A percentile compares a stretch with the other conserved stretches of the same genome.
phyloP scores from a whole-genome alignment of 2,888 invertebrate species.

The Microctonus hyperodae region DNA sequence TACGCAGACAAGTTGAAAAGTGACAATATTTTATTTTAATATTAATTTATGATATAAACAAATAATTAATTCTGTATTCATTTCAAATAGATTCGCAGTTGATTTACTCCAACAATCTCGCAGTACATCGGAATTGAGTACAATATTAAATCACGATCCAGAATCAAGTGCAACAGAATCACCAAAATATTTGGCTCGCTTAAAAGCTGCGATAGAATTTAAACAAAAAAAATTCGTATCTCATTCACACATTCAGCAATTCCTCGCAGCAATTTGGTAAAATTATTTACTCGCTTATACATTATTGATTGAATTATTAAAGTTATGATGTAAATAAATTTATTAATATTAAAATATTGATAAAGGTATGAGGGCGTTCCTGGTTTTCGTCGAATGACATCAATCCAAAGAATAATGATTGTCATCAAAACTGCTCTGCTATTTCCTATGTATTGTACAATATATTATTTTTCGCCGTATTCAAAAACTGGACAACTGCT shows the following conservation, averaged over 20 bases:
- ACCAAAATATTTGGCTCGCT: slow-evolving; percentile 69
- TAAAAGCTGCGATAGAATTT: slow-evolving; percentile 90
- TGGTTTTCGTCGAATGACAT: slow-evolving; percentile 85
- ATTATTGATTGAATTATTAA: too few relatives aligned
- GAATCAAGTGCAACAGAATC: slow-evolving; percentile 70
- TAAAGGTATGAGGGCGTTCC: slow-evolving; percentile 86
- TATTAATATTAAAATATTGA: too few relatives aligned
- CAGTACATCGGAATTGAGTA: slow-evolving; percentile 91
- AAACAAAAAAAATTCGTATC: slow-evolving; percentile 97
- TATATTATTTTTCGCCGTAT: slow-evolving; percentile 87
- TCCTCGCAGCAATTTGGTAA: slow-evolving; percentile 86
- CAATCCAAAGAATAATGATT: slow-evolving; percentile 76
- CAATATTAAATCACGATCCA: slow-evolving; percentile 91
- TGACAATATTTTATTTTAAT: too few relatives aligned
- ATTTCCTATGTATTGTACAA: slow-evolving; percentile 86
- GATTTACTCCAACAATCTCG: slow-evolving; percentile 89
- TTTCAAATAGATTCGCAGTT: slow-evolving; percentile 74
- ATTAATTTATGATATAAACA: too few relatives aligned
- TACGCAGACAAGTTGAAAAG: slow-evolving; percentile 85
- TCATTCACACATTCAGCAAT: slow-evolving; percentile 94
- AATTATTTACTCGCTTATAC: too few relatives aligned
- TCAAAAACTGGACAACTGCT: slow-evolving; percentile 82
- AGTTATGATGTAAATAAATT: too few relatives aligned
- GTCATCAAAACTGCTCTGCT: slow-evolving; percentile 79
- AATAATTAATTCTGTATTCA: too few relatives aligned